Evolutionary conservation across 2,797 vertebrate species (phyloP), one percentile per base, ranked within the genome.

Genomic region (Sciurus vulgaris): DNA sequence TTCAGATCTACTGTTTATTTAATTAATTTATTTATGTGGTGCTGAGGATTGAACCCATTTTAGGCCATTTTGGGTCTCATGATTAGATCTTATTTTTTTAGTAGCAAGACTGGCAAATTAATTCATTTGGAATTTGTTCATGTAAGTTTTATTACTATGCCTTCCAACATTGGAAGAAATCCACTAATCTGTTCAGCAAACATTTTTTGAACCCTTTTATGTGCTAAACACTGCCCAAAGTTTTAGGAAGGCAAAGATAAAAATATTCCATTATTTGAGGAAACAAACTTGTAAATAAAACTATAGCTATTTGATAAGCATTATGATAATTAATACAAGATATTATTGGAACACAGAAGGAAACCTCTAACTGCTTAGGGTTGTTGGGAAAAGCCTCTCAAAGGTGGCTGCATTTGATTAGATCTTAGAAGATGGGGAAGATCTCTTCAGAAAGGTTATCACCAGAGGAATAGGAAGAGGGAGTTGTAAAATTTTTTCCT

Each of bases 171-270:
- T 56, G 54, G 54, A 56, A 56, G 2, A 56, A 22, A 22, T 17
- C 20, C 54, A 22, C 54, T 96, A 47, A 47, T 47, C 44, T 47
- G 9, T 47, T 47, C 44, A 47, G 9, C 44, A 47, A 47, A 47
- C 9, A 41, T 77, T 76, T 93, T n/a, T 69, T 72, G 54, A 63
- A 38, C 61, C 11, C 26, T 56, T 97, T 54, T 67, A 1, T 84
- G 17, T 92, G 63, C 44, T n/a, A 59, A 54, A 56, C 35, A 79
- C 69, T 86, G 94, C 94, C 73, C 72, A 95, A 94, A 65, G 77
- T 93, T 76, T 95, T 91, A 51, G 47, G 47, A 69, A 85, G 70
- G 63, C 38, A 83, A 54, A 90, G 51, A 82, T 83, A 15, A 96
- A 86, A 61, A 41, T 63, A 69, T 38, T 91, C n/a, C 24, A 20